A percentile compares a stretch with the other conserved stretches of the same genome.
phyloP scores from a whole-genome alignment of 2,797 vertebrate species.

The Lepilemur septentrionalis region DNA sequence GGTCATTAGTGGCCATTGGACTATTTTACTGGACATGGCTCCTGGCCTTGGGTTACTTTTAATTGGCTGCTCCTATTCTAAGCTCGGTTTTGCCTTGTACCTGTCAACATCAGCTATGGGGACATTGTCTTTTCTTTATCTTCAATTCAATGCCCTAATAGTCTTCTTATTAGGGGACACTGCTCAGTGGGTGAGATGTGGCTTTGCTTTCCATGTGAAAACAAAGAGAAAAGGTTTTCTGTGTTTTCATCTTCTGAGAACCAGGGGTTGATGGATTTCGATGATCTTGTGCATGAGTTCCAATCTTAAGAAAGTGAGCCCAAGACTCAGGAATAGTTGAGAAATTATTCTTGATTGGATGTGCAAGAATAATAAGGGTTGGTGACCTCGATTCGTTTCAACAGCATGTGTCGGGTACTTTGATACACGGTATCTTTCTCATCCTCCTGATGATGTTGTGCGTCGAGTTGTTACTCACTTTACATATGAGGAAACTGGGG shows the following conservation, averaged over 20 bases:
- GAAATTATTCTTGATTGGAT: background rate
- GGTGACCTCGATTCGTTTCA: background rate
- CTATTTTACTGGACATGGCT: background rate
- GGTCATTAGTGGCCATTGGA: background rate
- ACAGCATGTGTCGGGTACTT: background rate
- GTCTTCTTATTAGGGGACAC: background rate
- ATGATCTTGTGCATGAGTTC: background rate
- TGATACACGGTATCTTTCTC: background rate
- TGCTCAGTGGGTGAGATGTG: background rate
- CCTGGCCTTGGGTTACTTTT: background rate
- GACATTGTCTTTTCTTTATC: background rate
- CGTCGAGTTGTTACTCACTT: background rate
- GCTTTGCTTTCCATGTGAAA: background rate
- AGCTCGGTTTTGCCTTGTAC: background rate
- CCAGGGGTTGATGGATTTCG: background rate
- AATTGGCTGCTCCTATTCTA: background rate
- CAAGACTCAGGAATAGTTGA: background rate
- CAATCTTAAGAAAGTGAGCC: background rate
- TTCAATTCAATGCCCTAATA: background rate
- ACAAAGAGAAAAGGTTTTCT: background rate
- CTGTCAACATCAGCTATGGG: background rate
- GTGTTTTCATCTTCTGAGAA: slow-evolving; percentile 3
- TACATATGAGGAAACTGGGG: background rate
- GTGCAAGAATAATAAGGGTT: background rate
- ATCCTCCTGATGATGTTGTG: background rate